Base-by-base conservation (phyloP, 2,797 vertebrate species). In the Enteromius viviparus region DNA sequence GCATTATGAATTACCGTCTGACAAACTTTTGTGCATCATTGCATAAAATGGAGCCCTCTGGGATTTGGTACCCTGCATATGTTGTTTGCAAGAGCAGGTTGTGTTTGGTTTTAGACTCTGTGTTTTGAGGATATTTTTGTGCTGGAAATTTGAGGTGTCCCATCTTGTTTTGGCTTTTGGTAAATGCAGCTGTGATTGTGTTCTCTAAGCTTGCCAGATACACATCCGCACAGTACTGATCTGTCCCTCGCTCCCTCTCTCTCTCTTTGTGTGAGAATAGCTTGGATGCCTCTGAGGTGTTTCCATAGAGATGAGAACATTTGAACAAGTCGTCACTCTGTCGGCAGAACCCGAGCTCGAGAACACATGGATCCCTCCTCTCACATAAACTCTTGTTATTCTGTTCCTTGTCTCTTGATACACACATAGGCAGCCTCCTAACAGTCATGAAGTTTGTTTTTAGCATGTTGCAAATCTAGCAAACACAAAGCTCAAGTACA, bases 211-310 rank as follows among this genome's bases (percentile, higher is more conserved):
- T 23, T 65, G 71, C 45, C 47, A 82, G 32, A 75, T 45, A n/a
- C 58, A 80, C 60, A 68, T 68, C 71, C 9, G 1, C 34, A 40
- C 34, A 40, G 66, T 15, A 75, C 5, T 51, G 42, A 75, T 81
- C 69, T 26, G 15, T 42, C 84, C 81, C 85, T 64, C 88, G 87
- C 82, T 80, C 83, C 23, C 11, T 1, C 84, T 84, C 79, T 84
- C 2, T 37, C 29, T 66, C 21, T 76, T n/a, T 58, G 12, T 83
- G 4, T 78, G 88, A 91, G 91, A 92, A 93, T 93, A 92, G 91
- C 92, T 89, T 87, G 89, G 91, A 93, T 93, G 92, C 91, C 93
- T 94, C 91, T 91, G 90, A 88, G 66, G 81, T 51, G 94, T 95
- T 94, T 90, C 92, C 91, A 93, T 92, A 88, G 93, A 72, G 90